Conservation (phyloP, 2,797 vertebrate genomes). For the Glyptemys insculpta region DNA sequence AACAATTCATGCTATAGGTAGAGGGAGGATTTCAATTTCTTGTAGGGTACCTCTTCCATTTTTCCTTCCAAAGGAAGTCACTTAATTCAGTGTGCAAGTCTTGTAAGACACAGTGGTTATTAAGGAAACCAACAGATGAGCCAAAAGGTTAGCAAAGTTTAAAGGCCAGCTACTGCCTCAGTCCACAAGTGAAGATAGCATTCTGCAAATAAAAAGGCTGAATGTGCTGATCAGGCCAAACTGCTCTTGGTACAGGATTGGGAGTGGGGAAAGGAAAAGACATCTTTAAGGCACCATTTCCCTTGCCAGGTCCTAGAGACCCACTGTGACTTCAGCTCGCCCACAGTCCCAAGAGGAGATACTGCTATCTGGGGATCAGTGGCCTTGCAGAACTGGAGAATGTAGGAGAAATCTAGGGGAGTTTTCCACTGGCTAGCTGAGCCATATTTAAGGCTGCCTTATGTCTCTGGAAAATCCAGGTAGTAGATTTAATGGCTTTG, state of each 20-base stretch:
- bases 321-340: neutral
- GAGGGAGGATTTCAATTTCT: neutral
- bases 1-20: neutral
- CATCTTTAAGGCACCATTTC: neutral
- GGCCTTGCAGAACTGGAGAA: neutral
- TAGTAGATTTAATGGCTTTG: fast-evolving
- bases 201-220: neutral
- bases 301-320: neutral
- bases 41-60: neutral
- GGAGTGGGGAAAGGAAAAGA: neutral
- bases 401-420: neutral
- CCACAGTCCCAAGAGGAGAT: neutral
- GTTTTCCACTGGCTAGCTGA: neutral
- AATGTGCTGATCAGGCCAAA: neutral
- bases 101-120: neutral
- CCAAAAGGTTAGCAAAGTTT: neutral
- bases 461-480: fast-evolving
- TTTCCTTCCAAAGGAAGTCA: neutral
- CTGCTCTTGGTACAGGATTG: neutral
- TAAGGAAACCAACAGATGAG: neutral
- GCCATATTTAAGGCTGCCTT: neutral
- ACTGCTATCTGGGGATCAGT: neutral
- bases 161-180: neutral
- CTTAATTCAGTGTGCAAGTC: neutral
- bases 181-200: neutral